Evolutionary conservation across 2,888 invertebrate species (phyloP), one percentile per base, ranked within the genome.

Genomic region (Fragum whitleyi): DNA sequence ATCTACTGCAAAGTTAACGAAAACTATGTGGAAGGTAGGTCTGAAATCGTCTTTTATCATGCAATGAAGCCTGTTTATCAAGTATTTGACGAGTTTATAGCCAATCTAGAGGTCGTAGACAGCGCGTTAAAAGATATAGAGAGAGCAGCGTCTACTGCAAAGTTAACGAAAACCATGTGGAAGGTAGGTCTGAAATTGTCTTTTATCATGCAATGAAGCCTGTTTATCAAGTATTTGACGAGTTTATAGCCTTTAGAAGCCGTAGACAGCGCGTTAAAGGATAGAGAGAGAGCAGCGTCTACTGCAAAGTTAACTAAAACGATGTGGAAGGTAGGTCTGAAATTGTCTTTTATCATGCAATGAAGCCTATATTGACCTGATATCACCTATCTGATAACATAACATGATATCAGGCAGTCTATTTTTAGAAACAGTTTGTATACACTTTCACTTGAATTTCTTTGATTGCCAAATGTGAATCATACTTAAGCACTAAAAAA

Each of bases 61-160:
- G 6, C 16, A 16, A 36, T 7, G 7, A n/a, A n/a, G n/a, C n/a
- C n/a, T 21, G 83, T 91, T 14, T 92, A 90, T 80, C 85, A 83
- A 71, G 72, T 89, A 19, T 87, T 91, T 76, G 91, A 92, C 77
- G 88, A 88, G 67, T 89, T 90, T 26, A 88, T 92, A 67, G 86
- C 86, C 16, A 85, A 85, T 72, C 74, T 88, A 36, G 89, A 91
- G 62, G 84, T 86, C 29, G 91, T 92, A 0, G 90, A 91, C 78
- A 81, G 74, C 23, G 87, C 86, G 11, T 65, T 88, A 19, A 61
- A 65, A 42, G 84, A n/a, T 42, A 87, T 88, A 9, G 72, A 74
- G 21, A 65, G 51, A 16, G 81, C 77, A 9, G 77, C 82, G 19
- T 59, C 68, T 1, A 51, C 71, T 6, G 68, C 77, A 14, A 69